Base-by-base conservation (phyloP, 1,140 invertebrate species). In the Sycobia sp. region DNA sequence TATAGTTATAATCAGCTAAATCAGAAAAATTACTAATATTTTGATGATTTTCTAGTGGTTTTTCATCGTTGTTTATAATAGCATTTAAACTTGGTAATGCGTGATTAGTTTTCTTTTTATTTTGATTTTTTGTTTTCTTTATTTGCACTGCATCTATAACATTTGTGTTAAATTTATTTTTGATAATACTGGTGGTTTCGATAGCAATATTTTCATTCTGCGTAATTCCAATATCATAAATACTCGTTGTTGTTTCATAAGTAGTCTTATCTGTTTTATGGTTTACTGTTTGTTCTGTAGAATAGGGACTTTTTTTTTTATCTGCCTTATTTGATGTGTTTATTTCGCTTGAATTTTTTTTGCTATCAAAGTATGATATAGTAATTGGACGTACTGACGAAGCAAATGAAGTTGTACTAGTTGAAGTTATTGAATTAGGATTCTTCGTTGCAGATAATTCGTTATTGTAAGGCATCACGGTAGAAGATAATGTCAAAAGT, bases 1-100 rank as follows among this genome's bases (percentile, higher is more conserved):
- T 71, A 14, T 73, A 66, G 47, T 80, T 76, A 14, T 75, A 49
- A 38, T 78, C 73, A 7, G n/a, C n/a, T n/a, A 78, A 72, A 1
- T 75, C 73, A 2, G 75, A 66, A 13, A 47, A 1, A 16, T 36
- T 0, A 65, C 65, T 4, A 71, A 65, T 8, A 70, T 53, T 3
- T 67, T 60, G 51, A 60, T 1, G 53, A 27, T 10, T 13, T 3
- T 61, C 14, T 10, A 47, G 50, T 20, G 71, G 70, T 49, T 77
- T 73, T 8, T 72, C 71, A 0, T 34, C 20, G 4, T 71, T 67
- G 18, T 65, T 68, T 1, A 63, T 51, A 10, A 80, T 77, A 4
- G 73, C 69, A 43, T 82, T 80, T 1, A 67, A 13, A 38, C 68
- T 79, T 1, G 41, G 57, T 0, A 71, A 68, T 5, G 73, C 72